A percentile compares a stretch with the other conserved stretches of the same genome.
These are phyloP conservation scores for Tarsius wallacei DNA, from an alignment of 2,797 vertebrate genomes.

Conservation along the genomic window DNA sequence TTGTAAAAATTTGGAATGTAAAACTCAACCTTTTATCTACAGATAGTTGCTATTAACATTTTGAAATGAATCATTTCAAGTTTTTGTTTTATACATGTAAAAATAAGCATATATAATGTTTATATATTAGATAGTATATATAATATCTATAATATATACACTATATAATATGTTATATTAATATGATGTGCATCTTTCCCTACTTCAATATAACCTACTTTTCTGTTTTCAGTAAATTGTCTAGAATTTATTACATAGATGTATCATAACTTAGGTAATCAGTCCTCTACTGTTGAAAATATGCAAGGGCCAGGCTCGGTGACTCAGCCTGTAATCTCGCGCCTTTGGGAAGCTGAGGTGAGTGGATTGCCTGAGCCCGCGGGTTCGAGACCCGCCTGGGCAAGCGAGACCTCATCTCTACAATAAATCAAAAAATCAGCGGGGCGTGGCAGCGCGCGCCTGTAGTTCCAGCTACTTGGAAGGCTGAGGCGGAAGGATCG, in stretches of 20 bases:
- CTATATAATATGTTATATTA: neutral
- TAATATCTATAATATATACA: no score
- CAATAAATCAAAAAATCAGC: no score
- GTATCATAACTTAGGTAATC: neutral
- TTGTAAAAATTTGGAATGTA: neutral
- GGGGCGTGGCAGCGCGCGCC: no score
- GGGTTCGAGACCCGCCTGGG: no score
- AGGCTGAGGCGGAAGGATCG: no score
- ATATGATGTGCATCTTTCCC: neutral
- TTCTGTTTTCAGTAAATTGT: neutral
- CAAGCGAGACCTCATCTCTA: no score
- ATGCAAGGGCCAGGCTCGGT: neutral
- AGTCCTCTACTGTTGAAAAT: neutral
- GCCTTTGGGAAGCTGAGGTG: no score
- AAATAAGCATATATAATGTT: neutral
- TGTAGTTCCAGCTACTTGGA: no score
- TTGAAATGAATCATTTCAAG: neutral
- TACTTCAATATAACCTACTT: neutral
- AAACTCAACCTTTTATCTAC: neutral
- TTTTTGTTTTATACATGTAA: neutral
- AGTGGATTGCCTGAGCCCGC: no score
- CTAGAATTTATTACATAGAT: neutral
- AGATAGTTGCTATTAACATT: neutral
- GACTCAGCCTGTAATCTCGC: no score
- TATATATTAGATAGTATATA: neutral